Conservation (phyloP, 2,888 invertebrate species). For the Magallana nippona region DNA sequence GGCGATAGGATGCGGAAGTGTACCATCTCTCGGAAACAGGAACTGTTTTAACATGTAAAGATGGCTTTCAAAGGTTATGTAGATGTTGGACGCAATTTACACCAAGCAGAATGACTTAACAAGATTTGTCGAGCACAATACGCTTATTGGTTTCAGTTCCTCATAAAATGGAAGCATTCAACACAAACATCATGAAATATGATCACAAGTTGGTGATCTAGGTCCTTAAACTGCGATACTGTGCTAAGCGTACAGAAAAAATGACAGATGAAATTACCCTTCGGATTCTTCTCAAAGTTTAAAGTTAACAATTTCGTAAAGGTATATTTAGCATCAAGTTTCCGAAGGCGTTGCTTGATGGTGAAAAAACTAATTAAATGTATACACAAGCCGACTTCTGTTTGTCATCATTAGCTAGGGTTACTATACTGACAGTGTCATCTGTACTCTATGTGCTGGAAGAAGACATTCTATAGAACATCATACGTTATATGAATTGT, state of each 20-base stretch:
- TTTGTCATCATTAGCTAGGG: not conserved
- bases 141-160: not conserved
- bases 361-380: conserved; percentile 1
- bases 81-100: too few species aligned
- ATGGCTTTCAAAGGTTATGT: too few species aligned
- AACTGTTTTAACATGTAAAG: too few species aligned
- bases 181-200: conserved; percentile 15
- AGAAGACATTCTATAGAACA: too few species aligned
- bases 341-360: conserved; percentile 2
- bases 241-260: conserved; percentile 24
- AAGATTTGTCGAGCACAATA: too few species aligned
- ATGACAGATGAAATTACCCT: not conserved
- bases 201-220: not conserved
- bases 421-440: not conserved
- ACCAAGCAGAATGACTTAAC: too few species aligned
- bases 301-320: conserved; percentile 24
- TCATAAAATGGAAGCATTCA: not conserved
- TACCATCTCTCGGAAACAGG: too few species aligned
- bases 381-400: conserved; percentile 27
- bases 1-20: too few species aligned
- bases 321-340: not conserved
- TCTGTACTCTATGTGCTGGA: not conserved
- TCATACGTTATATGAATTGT: too few species aligned
- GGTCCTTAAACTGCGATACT: not conserved
- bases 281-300: not conserved